Evolutionary conservation across 2,888 invertebrate species (phyloP).

Genomic region (Clusia tigrina): DNA sequence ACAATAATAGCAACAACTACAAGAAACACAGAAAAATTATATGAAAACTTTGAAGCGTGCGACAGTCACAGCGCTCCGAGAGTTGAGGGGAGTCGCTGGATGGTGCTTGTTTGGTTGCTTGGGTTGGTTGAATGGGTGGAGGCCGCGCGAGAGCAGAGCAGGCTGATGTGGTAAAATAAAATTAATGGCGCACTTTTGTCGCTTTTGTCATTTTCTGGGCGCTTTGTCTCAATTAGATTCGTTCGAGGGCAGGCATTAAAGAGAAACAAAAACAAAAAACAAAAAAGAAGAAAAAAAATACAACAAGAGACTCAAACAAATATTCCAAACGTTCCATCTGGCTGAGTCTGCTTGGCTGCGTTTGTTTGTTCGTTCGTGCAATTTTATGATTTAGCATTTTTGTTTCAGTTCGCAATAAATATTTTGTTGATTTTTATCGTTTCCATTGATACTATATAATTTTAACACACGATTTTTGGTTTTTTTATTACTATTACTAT

Average conservation of each 20-base stretch:
- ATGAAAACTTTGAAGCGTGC: constrained; percentile 26
- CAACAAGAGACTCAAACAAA: not conserved
- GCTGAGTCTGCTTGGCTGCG: constrained; percentile 32
- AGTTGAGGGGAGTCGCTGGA: not conserved
- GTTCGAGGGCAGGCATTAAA: not conserved
- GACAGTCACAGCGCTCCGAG: not conserved
- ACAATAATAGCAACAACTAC: not conserved
- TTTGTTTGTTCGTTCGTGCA: no score
- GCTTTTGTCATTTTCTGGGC: constrained; percentile 22
- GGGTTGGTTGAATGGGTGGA: no score
- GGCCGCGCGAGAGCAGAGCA: no score
- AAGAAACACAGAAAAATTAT: constrained; percentile 18
- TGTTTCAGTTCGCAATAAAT: no score
- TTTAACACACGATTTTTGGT: no score
- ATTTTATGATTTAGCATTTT: no score
- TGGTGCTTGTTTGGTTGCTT: not conserved
- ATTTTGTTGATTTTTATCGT: no score
- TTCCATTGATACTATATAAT: no score
- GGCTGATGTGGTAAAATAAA: not conserved
- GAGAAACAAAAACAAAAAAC: not conserved
- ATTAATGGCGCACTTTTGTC: constrained; percentile 20
- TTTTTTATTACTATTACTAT: no score
- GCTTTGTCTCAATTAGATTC: constrained; percentile 25
- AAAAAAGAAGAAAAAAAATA: not conserved
- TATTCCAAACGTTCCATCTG: constrained; percentile 25